phyloP scores from a whole-genome alignment of 2,797 vertebrate species.

The Acrocephalus scirpaceus region DNA sequence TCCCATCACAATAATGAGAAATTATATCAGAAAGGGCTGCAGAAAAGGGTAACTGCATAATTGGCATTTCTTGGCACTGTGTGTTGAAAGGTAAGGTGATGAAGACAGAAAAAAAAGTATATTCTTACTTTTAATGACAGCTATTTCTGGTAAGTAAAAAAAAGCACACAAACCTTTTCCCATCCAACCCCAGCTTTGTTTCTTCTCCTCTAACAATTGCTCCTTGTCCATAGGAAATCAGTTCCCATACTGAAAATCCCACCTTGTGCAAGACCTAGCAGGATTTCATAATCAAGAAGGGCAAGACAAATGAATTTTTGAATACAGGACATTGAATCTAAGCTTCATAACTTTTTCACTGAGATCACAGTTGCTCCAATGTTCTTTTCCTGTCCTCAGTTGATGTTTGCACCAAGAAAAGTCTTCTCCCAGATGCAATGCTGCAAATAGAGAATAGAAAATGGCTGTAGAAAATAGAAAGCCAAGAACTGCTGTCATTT shows the following conservation, averaged over 20 bases:
- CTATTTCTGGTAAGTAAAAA: not conserved
- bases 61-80: not conserved
- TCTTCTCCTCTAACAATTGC: not conserved
- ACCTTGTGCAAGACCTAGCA: not conserved
- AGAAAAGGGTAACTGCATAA: not conserved
- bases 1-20: not conserved
- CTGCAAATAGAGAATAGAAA: not conserved
- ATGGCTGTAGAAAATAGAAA: not conserved
- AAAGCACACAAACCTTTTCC: not conserved
- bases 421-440: not conserved
- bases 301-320: not conserved
- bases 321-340: not conserved
- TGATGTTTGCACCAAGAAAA: not conserved
- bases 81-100: not conserved
- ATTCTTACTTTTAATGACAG: not conserved
- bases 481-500: not conserved
- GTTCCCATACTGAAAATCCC: not conserved
- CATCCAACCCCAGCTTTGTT: not conserved
- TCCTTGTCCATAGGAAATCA: not conserved
- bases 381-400: not conserved
- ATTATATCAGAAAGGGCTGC: not conserved
- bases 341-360: not conserved
- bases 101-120: not conserved
- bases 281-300: not conserved
- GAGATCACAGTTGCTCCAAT: not conserved